Conservation (phyloP, 2,113 vertebrate genomes). For the Murina feae region DNA sequence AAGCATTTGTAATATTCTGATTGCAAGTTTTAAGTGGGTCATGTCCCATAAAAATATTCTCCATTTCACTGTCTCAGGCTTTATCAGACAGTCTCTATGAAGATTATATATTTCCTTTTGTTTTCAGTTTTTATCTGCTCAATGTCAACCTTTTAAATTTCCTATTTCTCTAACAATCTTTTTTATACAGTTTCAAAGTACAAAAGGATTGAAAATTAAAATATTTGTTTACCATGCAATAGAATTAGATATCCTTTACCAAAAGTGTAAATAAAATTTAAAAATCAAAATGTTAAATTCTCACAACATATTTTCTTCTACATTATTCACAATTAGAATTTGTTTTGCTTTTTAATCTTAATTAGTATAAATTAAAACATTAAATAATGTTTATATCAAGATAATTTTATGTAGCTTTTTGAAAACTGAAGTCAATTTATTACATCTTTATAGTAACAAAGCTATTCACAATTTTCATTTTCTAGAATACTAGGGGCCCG, state of each 20-base stretch:
- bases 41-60: neutral
- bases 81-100: neutral
- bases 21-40: constrained; percentile 46
- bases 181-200: neutral
- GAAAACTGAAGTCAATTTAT: neutral
- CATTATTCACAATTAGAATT: neutral
- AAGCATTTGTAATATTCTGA: constrained; percentile 27
- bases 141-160: neutral
- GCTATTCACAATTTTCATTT: neutral
- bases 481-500: too few species aligned
- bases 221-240: neutral
- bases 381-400: neutral
- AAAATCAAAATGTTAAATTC: neutral
- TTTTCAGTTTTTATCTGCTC: constrained; percentile 31
- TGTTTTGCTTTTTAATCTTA: neutral
- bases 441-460: neutral
- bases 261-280: neutral
- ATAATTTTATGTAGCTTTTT: neutral
- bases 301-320: neutral
- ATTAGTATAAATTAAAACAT: neutral
- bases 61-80: constrained; percentile 54
- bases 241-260: neutral
- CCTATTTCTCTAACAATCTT: neutral
- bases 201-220: neutral
- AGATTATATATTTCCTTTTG: constrained; percentile 46